Evolutionary conservation across 2,888 invertebrate species (phyloP).

Genomic region (Hydrotaea diabolus): DNA sequence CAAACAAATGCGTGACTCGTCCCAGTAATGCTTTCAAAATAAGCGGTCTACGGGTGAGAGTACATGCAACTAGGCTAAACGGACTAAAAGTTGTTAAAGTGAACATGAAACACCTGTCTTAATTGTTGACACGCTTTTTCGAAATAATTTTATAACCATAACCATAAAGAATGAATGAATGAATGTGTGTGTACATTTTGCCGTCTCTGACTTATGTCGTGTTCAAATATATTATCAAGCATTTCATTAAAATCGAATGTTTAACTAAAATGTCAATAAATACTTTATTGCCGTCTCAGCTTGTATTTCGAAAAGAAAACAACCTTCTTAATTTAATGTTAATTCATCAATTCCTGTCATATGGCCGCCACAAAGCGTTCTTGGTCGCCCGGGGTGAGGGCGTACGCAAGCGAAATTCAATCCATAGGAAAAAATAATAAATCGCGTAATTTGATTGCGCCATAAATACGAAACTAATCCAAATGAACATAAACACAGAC

Average conservation of each 20-base stretch:
- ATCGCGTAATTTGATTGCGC: slow-evolving; percentile 29
- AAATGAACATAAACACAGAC: slow-evolving; percentile 5
- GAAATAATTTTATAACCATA: too few relatives aligned
- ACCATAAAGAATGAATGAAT: too few relatives aligned
- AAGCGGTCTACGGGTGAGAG: too few relatives aligned
- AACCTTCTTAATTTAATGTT: not conserved
- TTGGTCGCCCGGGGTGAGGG: not conserved
- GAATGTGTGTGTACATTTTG: too few relatives aligned
- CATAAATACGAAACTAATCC: slow-evolving; percentile 28
- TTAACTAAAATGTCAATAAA: not conserved
- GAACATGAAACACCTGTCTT: too few relatives aligned
- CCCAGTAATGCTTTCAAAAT: too few relatives aligned
- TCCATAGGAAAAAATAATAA: slow-evolving; percentile 13
- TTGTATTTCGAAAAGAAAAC: too few relatives aligned
- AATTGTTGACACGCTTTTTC: too few relatives aligned
- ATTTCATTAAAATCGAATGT: not conserved
- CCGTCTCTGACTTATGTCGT: too few relatives aligned
- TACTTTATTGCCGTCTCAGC: not conserved
- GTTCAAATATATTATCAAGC: not conserved
- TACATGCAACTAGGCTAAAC: too few relatives aligned
- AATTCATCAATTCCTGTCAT: slow-evolving; percentile 1
- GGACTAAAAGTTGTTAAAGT: too few relatives aligned
- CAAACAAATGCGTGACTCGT: too few relatives aligned
- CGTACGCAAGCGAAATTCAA: not conserved
- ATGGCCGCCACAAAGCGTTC: not conserved